Conservation (phyloP, 37 sponge, comb jelly and placozoan genomes). For the Tethya wilhelma region DNA sequence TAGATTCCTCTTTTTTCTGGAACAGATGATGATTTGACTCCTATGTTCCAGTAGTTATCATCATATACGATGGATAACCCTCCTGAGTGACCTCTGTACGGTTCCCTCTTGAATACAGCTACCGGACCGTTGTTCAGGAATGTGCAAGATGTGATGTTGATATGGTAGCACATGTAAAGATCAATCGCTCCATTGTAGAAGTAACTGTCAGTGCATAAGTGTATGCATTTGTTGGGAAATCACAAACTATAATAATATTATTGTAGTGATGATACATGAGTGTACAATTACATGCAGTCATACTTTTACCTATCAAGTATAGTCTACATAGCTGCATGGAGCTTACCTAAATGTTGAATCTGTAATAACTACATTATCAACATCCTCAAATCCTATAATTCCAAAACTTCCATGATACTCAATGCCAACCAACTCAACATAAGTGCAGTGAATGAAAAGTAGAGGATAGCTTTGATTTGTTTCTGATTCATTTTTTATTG, state of each 20-base stretch:
- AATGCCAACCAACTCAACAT: too few relatives aligned
- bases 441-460: too few relatives aligned
- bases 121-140: slow-evolving; percentile 29
- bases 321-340: neutral
- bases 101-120: neutral
- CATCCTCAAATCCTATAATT: slow-evolving; percentile 9
- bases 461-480: too few relatives aligned
- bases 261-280: too few relatives aligned
- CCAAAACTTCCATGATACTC: slow-evolving; percentile 15
- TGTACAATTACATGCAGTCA: too few relatives aligned
- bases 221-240: too few relatives aligned
- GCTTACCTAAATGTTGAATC: slow-evolving; percentile 35
- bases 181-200: slow-evolving; percentile 36
- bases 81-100: slow-evolving; percentile 7
- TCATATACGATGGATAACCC: slow-evolving; percentile 8
- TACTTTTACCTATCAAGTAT: too few relatives aligned
- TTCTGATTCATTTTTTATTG: too few relatives aligned
- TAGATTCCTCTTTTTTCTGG: neutral
- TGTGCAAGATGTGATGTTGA: neutral
- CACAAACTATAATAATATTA: neutral
- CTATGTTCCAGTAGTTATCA: neutral
- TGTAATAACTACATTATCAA: neutral
- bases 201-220: too few relatives aligned
- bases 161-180: neutral
- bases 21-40: neutral